phyloP scores from a whole-genome alignment of 2,888 invertebrate species.

The Eupithecia centaureata region DNA sequence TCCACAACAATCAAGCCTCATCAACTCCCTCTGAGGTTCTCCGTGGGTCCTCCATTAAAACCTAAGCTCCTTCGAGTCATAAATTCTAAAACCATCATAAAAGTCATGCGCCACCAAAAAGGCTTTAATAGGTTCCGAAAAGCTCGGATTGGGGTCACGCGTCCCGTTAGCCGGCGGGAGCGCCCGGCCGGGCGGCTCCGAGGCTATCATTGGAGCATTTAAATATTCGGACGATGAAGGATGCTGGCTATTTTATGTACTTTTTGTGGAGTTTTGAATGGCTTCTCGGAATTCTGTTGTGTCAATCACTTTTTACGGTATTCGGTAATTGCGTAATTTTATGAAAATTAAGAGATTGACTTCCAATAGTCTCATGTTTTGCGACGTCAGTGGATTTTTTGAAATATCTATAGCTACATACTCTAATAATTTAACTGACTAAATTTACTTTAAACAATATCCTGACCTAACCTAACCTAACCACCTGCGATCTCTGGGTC shows the following conservation, averaged over 20 bases:
- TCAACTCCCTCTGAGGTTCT: neutral
- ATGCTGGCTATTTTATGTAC: conserved; percentile 24
- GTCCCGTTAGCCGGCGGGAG: conserved; percentile 56
- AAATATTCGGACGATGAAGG: conserved; percentile 31
- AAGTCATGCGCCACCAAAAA: conserved; percentile 36
- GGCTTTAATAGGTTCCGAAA: conserved; percentile 53
- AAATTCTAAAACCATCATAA: conserved; percentile 27
- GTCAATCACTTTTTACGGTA: neutral
- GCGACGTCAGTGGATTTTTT: neutral
- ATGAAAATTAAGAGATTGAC: neutral
- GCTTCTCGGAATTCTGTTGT: conserved; percentile 10
- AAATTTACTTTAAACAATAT: neutral
- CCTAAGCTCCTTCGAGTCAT: conserved; percentile 16
- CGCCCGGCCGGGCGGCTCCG: conserved; percentile 48
- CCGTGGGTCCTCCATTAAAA: neutral
- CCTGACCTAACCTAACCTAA: no score
- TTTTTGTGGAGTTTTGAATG: conserved; percentile 15
- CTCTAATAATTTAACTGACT: neutral
- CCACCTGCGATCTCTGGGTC: neutral
- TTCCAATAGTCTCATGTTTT: neutral
- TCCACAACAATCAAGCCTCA: neutral
- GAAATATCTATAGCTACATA: neutral
- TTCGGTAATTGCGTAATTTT: neutral
- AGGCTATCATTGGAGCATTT: conserved; percentile 32
- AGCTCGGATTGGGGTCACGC: conserved; percentile 56